Base-by-base conservation (phyloP, 2,888 invertebrate species). In the Ypsolopha scabrella region DNA sequence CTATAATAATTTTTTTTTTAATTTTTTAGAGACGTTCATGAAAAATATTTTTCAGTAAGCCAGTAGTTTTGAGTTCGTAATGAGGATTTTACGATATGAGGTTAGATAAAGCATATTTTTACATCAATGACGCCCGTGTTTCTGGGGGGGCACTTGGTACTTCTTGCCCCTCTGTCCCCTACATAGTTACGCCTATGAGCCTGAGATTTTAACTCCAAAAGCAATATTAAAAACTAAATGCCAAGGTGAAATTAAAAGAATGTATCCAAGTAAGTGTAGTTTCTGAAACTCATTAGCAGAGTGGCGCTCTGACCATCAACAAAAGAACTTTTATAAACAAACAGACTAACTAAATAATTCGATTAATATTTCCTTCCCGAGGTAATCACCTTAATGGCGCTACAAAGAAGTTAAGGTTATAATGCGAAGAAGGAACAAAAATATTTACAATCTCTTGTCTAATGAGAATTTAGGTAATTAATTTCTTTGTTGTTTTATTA, bases 291-390 rank as follows among this genome's bases (percentile, higher is more conserved):
- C 39, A 49, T 49, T 49, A 49, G 41, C 7, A 39, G 24, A 49
- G 49, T 49, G 58, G 52, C 51, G 58, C 55, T 47, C 41, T 46
- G 51, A 34, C 52, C 53, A 36, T 54, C 58, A 56, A 53, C 58
- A 57, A 57, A 59, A 58, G 58, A 59, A 62, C 58, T 59, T 60
- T 60, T 59, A 64, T 63, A 62, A 65, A 63, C 66, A 61, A 54
- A 43, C 11, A 14, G 24, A n/a, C 46, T 46, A 46, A 46, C 38
- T 37, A 48, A 13, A 48, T 49, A 49, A 49, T 41, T 50, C 13
- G 38, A 50, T 50, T 43, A 50, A 11, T 35, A n/a, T 38, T n/a
- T 45, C 39, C 33, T n/a, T 33, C 35, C 7, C 35, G 35, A 36
- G 35, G 35, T 50, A 50, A 50, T 50, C 43, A 33, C 50, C 50